Base-by-base conservation (phyloP, 1,140 invertebrate genomes). In the Leptopilina boulardi region DNA sequence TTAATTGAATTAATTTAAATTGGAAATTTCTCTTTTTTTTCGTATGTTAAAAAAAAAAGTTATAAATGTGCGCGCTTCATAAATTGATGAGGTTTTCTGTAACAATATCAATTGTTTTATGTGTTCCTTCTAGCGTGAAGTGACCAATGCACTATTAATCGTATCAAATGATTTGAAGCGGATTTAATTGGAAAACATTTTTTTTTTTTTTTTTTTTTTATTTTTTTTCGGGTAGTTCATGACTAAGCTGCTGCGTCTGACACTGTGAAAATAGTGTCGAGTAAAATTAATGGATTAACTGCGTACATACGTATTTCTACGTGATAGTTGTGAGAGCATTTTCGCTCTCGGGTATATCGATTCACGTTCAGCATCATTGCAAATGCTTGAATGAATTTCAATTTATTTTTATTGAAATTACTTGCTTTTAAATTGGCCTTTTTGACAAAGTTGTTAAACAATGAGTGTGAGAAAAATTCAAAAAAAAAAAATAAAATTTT, bases 171-270 rank as follows among this genome's bases (percentile, higher is more conserved):
- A 66, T 66, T 66, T 26, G 59, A 56, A 76, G 74, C 83, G 66
- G 70, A 77, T 85, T 84, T 84, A 85, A 85, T 84, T 83, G 83
- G 72, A 77, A 80, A 83, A 85, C 83, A 82, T 83, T 85, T 83
- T 83, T 84, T 85, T 82, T 82, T 81, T n/a, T n/a, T n/a, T n/a
- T n/a, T n/a, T n/a, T n/a, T n/a, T n/a, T n/a, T n/a, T n/a, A n/a
- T n/a, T n/a, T n/a, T n/a, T n/a, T n/a, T n/a, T n/a, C n/a, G n/a
- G n/a, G 51, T 74, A 76, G 47, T 82, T 80, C 77, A 76, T 75
- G 54, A 71, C 76, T 84, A 82, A 80, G 79, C 80, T 66, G 76
- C 83, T 85, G 84, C 59, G 70, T 54, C 79, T 85, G 84, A 85
- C 84, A 70, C 73, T 74, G 72, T 77, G 81, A 76, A 83, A 83